Percentiles rank a stretch among this genome's conserved stretches.
Conservation (phyloP, 2,113 vertebrate species). For the Nothocercus nigrocapillus region DNA sequence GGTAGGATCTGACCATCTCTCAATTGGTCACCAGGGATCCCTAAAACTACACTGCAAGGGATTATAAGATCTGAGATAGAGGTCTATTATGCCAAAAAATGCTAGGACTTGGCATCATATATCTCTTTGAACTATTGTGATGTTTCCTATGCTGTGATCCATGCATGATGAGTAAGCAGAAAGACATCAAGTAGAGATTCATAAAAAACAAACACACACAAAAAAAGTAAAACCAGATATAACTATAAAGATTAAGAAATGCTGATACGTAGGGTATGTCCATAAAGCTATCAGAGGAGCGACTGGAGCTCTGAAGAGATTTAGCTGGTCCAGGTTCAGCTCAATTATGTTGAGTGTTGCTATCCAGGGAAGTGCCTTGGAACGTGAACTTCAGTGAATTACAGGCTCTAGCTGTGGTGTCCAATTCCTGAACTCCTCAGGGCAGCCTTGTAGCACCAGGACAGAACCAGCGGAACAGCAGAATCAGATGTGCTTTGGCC, state of each 20-base stretch:
- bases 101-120: not conserved
- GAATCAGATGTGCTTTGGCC: not conserved
- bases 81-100: constrained; percentile 31
- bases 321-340: not conserved
- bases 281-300: not conserved
- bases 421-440: not conserved
- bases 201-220: not conserved
- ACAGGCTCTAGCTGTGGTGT: not conserved
- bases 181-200: not conserved
- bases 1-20: not conserved
- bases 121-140: not conserved
- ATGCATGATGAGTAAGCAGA: not conserved
- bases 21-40: not conserved
- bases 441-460: not conserved
- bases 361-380: not conserved
- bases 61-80: not conserved
- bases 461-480: not conserved
- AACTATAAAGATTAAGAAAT: not conserved
- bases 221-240: not conserved
- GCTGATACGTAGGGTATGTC: not conserved
- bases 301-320: not conserved
- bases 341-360: not conserved
- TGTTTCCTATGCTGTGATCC: not conserved
- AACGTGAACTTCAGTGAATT: not conserved
- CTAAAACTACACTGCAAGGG: not conserved